phyloP scores from a whole-genome alignment of 2,888 invertebrate species.

The Onthophagus sagittarius region DNA sequence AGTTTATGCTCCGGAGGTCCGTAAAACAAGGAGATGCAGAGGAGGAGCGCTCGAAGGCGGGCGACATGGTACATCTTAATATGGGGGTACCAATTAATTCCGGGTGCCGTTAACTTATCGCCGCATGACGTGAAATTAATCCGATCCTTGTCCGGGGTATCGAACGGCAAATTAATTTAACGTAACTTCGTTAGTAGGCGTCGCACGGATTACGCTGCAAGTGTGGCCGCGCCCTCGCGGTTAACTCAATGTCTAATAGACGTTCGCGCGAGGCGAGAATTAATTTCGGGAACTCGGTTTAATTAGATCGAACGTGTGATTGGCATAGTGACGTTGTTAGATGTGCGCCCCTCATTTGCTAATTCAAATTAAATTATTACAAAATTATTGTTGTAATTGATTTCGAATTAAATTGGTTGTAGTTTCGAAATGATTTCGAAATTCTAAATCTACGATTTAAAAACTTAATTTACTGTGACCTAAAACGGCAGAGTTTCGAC shows the following conservation, averaged over 20 bases:
- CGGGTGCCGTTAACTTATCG: neutral
- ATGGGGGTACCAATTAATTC: neutral
- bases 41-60: neutral
- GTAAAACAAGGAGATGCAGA: neutral
- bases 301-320: neutral
- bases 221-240: neutral
- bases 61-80: neutral
- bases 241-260: neutral
- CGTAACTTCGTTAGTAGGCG: neutral
- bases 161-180: neutral
- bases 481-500: neutral
- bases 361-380: neutral
- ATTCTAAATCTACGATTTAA: neutral
- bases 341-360: neutral
- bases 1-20: neutral
- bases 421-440: too few relatives aligned
- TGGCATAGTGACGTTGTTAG: neutral
- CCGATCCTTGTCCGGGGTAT: neutral
- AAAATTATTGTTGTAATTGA: neutral
- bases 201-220: neutral
- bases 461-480: neutral
- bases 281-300: neutral
- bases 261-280: neutral
- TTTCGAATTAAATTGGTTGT: neutral
- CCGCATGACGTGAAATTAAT: neutral